phyloP scores from a whole-genome alignment of 2,888 invertebrate species.

The Stenotaenia linearis region DNA sequence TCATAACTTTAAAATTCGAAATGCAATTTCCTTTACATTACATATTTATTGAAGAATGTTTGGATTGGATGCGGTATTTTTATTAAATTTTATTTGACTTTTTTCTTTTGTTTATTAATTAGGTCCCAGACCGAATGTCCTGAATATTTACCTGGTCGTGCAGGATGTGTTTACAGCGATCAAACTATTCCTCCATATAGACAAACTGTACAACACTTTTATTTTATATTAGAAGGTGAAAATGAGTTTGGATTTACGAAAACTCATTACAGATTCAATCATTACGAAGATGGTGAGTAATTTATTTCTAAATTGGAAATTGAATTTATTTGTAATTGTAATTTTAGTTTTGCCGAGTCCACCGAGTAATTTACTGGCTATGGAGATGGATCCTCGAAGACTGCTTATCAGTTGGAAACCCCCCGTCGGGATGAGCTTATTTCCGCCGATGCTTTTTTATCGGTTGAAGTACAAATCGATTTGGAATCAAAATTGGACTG shows the following conservation, averaged over 20 bases:
- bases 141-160: background rate
- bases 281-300: background rate
- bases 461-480: background rate
- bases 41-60: no score
- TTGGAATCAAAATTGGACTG: constrained; percentile 29
- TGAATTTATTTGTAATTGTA: background rate
- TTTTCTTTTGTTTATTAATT: background rate
- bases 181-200: constrained; percentile 54
- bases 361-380: background rate
- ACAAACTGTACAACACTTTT: constrained; percentile 52
- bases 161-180: background rate
- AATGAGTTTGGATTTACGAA: background rate
- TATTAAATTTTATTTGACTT: no score
- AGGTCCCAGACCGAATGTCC: background rate
- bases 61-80: no score
- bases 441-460: constrained; percentile 22
- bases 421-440: constrained; percentile 7
- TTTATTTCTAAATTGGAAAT: background rate
- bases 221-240: constrained; percentile 48
- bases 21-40: no score
- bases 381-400: background rate
- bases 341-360: constrained; percentile 27
- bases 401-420: background rate
- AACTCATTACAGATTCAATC: background rate
- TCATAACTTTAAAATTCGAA: no score